Percentiles rank a stretch among this genome's conserved stretches.
These are phyloP conservation scores for Yponomeuta sedellus DNA, from an alignment of 2,888 invertebrate species.

Conservation along the genomic window DNA sequence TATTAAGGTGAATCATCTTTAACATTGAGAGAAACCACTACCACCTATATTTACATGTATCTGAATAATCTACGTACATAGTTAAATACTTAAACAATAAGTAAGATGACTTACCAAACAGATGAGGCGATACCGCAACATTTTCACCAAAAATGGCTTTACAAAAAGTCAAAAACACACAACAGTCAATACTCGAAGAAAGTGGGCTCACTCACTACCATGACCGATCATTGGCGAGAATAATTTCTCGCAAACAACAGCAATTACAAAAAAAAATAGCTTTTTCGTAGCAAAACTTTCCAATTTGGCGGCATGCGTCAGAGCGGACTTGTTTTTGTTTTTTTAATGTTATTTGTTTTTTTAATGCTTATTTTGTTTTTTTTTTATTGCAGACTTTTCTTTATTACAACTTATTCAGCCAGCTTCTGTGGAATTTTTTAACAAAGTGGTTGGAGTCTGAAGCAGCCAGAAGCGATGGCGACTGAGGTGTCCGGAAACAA, in stretches of 20 bases:
- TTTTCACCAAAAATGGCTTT: constrained; percentile 25
- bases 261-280: not conserved
- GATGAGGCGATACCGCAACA: constrained; percentile 35
- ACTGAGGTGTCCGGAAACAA: constrained; percentile 30
- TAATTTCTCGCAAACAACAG: not conserved
- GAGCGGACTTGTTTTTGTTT: not conserved
- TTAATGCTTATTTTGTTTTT: no score
- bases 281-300: constrained; percentile 9
- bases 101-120: constrained; percentile 44
- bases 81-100: not conserved
- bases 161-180: constrained; percentile 25
- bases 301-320: not conserved
- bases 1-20: no score
- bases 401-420: no score
- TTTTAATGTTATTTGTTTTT: no score
- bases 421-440: not conserved
- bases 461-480: constrained; percentile 25
- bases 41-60: no score
- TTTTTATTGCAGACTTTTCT: no score
- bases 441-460: not conserved
- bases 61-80: no score
- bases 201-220: not conserved
- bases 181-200: constrained; percentile 25
- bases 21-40: no score
- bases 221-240: constrained; percentile 28